Evolutionary conservation across 2,888 invertebrate genomes (phyloP), one percentile per base, ranked within the genome.

Genomic region (Apodemia duryi): DNA sequence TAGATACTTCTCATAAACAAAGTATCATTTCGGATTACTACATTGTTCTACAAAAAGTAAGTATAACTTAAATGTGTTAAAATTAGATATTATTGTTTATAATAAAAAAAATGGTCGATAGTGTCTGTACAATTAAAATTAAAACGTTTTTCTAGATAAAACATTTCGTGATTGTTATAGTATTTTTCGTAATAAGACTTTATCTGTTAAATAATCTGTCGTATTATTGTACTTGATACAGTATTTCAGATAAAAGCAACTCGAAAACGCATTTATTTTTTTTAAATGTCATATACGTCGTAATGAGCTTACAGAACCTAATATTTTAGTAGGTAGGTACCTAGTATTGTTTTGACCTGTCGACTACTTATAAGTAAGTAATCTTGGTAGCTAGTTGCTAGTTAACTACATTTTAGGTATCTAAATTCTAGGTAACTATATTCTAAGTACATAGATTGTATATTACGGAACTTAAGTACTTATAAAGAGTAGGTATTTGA

Each of bases 161-260:
- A 11, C 49, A 62, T 29, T 49, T 62, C 28, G 32, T 62, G 52
- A 52, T 52, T 52, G 28, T 21, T 6, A 52, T 52, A 52, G 21
- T 52, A 52, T 28, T 21, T 46, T 62, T 62, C 62, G n/a, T 62
- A 62, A 62, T 62, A 62, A 49, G 43, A 29, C 46, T 62, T 62
- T 62, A 62, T 62, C 49, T 62, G 46, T 62, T 62, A 62, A 62
- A 62, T 49, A 62, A 49, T 43, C 49, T 62, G 49, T 62, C 75
- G 76, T 74, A 75, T 21, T 52, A 52, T 52, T 52, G 52, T 52
- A 52, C 52, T 52, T 52, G 52, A 52, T 28, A 52, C 51, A 51
- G 51, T 51, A 51, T 51, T 41, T 6, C 38, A 6, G 6, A 41
- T 41, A 62, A 62, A 46, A 62, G 62, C 62, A 62, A 62, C 62